Percentiles rank a stretch among this genome's conserved stretches.
phyloP scores from a whole-genome alignment of 2,888 invertebrate genomes.

The Nomada lathburiana region DNA sequence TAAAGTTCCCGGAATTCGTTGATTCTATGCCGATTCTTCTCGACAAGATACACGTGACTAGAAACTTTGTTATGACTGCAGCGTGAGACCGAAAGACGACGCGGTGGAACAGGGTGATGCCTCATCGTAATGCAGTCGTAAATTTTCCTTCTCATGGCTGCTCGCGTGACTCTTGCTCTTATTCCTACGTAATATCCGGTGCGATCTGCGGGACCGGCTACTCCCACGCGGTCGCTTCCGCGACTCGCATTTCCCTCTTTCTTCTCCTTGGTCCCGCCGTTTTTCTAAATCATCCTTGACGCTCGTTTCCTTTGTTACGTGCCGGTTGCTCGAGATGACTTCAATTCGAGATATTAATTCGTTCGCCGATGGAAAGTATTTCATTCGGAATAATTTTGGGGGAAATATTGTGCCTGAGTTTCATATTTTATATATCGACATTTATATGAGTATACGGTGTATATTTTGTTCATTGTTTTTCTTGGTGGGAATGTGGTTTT shows the following conservation, averaged over 20 bases:
- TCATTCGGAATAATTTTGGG: no score
- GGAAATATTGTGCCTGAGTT: no score
- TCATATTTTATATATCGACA: no score
- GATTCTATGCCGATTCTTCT: constrained; percentile 14
- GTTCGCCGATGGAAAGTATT: no score
- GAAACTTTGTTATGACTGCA: constrained; percentile 28
- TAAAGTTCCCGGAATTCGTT: constrained; percentile 39
- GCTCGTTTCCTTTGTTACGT: background rate
- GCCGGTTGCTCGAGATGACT: no score
- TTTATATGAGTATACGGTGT: no score
- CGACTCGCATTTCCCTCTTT: constrained; percentile 28
- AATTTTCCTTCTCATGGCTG: constrained; percentile 55
- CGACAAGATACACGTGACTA: constrained; percentile 11
- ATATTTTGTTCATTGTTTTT: no score
- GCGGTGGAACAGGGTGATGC: background rate
- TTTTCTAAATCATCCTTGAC: constrained; percentile 16
- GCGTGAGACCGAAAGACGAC: constrained; percentile 24
- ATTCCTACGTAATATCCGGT: constrained; percentile 65
- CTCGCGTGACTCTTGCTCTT: constrained; percentile 67
- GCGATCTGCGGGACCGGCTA: constrained; percentile 41
- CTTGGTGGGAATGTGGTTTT: no score
- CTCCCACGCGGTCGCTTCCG: constrained; percentile 54
- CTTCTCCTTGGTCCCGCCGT: constrained; percentile 18
- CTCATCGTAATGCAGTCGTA: constrained; percentile 30
- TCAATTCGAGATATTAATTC: no score